Evolutionary conservation across 2,888 invertebrate genomes (phyloP).

Genomic region (Neoascia interrupta): DNA sequence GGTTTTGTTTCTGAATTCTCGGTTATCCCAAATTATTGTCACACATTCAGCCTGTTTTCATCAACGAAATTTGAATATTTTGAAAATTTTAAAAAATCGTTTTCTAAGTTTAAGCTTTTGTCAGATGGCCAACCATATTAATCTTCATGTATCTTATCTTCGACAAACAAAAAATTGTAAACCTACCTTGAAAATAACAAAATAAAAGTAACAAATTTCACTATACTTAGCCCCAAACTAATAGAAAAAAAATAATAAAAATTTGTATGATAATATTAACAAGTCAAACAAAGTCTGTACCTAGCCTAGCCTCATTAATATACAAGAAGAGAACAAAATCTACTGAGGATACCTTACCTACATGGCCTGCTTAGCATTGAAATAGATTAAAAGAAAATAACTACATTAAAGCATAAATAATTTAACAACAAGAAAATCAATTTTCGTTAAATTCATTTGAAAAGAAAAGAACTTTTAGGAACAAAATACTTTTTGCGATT

Average conservation of each 20-base stretch:
- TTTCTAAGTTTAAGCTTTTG: no score
- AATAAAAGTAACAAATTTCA: neutral
- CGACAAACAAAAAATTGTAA: conserved; percentile 12
- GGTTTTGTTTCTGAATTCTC: no score
- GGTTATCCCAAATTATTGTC: no score
- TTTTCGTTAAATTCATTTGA: conserved; percentile 1
- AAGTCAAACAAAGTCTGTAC: conserved; percentile 31
- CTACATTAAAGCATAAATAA: neutral
- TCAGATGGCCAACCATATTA: no score
- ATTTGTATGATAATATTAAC: conserved; percentile 1
- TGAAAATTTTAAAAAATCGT: no score
- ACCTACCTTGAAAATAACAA: conserved; percentile 9
- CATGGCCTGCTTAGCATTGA: conserved; percentile 56
- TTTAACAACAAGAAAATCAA: no score
- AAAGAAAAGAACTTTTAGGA: no score
- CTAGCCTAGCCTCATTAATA: conserved; percentile 46
- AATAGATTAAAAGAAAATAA: conserved; percentile 17
- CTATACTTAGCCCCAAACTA: conserved; percentile 1
- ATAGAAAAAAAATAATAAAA: conserved; percentile 10
- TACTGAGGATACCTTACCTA: conserved; percentile 58
- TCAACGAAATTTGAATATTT: no score
- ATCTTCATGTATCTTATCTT: neutral
- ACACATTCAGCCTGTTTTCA: no score
- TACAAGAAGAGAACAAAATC: conserved; percentile 17
- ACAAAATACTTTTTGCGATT: no score